Evolutionary conservation across 2,113 vertebrate species (phyloP), one percentile per base, ranked within the genome.

Genomic region (Melozone crissalis): DNA sequence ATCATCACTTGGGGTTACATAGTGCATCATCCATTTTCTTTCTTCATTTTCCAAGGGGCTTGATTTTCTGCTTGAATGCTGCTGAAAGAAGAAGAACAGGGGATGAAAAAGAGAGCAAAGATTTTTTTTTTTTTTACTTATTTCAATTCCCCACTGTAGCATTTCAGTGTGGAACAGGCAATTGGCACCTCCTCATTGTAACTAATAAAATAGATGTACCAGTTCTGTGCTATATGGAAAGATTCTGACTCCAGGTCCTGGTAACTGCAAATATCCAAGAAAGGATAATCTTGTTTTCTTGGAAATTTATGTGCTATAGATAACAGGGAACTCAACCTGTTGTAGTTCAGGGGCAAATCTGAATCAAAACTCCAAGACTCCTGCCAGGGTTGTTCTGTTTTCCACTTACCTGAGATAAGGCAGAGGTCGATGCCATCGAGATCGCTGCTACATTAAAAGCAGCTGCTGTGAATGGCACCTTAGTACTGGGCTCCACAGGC

Each of bases 351-450:
- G 16, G 24, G n/a, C 23, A 71, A 68, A 85, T 28, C 23, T 65
- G 16, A 87, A 51, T 46, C 33, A 73, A 91, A 28, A 35, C 23
- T 47, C 6, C 1, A 8, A 85, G 46, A 6, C 4, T 41, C 17
- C 26, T 61, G 14, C 33, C 35, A 71, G 41, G 6, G 4, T 84
- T 66, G 2, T 31, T 80, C 46, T 91, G 13, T 75, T 81, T 93
- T 75, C 31, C 75, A 61, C 96, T 95, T 94, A 97, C 97, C 97
- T 94, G 84, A 57, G 31, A n/a, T 31, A 88, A 94, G 51, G 66
- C 44, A 89, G 94, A 68, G 12, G 28, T 4, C 46, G 97, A 96
- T 84, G 76, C 92, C 96, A 96, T 97, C 0, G 44, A 51, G n/a
- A 28, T 68, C 4, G 0, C 28, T 90, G 83, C 75, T 79, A 69